Evolutionary conservation across 2,888 invertebrate species (phyloP), one percentile per base, ranked within the genome.

Genomic region (Platypus cylindrus): DNA sequence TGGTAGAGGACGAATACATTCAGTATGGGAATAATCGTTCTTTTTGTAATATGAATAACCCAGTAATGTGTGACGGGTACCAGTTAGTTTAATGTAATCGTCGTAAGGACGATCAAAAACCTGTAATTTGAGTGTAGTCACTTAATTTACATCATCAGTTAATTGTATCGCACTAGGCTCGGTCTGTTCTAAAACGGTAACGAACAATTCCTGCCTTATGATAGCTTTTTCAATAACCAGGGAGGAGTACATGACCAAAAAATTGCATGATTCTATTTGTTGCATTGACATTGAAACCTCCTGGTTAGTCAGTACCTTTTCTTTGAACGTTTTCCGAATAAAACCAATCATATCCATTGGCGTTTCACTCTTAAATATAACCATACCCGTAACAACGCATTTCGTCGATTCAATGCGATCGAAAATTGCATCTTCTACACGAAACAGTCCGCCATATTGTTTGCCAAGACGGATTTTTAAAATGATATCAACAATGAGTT

Each of bases 61-160:
- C 4, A 17, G 18, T 13, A 37, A 37, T 9, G 14, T 3, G 15
- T 30, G 14, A 13, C n/a, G 17, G 12, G 8, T 29, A n/a, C 30
- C 13, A n/a, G 37, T 37, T 8, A 37, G 25, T 24, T 37, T 37
- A 9, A 33, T 32, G 25, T 37, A 37, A 8, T 17, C 2, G n/a
- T 33, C 18, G n/a, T n/a, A n/a, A 18, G 37, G 37, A 33, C 24
- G 7, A 30, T 33, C 18, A 17, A 37, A 37, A 9, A 37, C 26
- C 37, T 37, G 20, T 20, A 26, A 14, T n/a, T n/a, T n/a, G n/a
- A n/a, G n/a, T n/a, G n/a, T n/a, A n/a, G n/a, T n/a, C n/a, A n/a
- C n/a, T n/a, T n/a, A n/a, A n/a, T n/a, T n/a, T n/a, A n/a, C n/a
- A n/a, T n/a, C n/a, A n/a, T n/a, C n/a, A n/a, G n/a, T n/a, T n/a